Conservation (phyloP, 2,113 vertebrate species). For the Platysternon megacephalum region DNA sequence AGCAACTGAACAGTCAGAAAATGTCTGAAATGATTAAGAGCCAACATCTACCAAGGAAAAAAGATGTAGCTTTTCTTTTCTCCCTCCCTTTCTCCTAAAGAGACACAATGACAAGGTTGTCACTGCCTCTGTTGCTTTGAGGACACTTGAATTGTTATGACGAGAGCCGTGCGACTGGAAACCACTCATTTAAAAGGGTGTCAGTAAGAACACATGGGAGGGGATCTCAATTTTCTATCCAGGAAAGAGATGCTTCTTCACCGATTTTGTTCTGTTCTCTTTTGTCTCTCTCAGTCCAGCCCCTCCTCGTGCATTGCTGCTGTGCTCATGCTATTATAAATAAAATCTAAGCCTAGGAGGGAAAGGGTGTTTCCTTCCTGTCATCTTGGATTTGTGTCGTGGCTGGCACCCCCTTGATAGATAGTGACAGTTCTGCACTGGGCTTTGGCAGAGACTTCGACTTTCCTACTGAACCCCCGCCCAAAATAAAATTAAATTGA, state of each 20-base stretch:
- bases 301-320: neutral
- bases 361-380: neutral
- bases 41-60: neutral
- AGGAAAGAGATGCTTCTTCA: neutral
- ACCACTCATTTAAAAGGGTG: neutral
- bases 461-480: neutral
- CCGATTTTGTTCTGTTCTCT: rapidly evolving
- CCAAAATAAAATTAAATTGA: neutral
- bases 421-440: conserved; percentile 12
- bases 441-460: conserved; percentile 6
- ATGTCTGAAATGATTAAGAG: neutral
- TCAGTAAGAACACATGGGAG: neutral
- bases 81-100: neutral
- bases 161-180: neutral
- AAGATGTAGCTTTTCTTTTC: neutral
- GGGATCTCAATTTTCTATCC: neutral
- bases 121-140: neutral
- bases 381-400: neutral
- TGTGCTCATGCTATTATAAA: neutral
- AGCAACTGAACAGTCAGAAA: neutral
- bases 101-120: neutral
- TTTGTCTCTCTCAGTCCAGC: neutral
- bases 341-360: neutral
- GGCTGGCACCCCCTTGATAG: neutral
- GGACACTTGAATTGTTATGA: neutral